Conservation (phyloP, 2,888 invertebrate genomes). For the Tryphoninae sp. region DNA sequence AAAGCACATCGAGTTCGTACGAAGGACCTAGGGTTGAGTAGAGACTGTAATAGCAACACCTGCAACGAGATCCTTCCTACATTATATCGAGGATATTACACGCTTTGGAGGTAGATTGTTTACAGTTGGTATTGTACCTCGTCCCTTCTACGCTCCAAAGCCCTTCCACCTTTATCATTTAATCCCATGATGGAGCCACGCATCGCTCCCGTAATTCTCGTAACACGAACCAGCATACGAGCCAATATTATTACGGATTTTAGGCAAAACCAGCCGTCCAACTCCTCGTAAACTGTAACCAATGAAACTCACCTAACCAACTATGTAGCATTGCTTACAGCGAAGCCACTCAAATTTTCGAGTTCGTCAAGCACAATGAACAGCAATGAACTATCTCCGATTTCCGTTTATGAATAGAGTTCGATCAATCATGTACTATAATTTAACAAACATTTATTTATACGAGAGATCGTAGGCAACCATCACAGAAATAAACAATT, state of each 20-base stretch:
- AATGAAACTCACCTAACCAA: neutral
- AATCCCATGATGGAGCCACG: constrained; percentile 44
- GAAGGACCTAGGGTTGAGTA: neutral
- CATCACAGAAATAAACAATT: too few species aligned
- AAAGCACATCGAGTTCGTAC: constrained; percentile 7
- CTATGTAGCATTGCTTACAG: neutral
- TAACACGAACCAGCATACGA: constrained; percentile 4
- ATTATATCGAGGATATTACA: constrained; percentile 45
- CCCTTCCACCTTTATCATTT: constrained; percentile 26
- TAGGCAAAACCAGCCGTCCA: constrained; percentile 6
- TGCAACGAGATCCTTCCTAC: constrained; percentile 21
- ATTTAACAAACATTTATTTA: too few species aligned
- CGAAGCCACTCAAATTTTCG: neutral
- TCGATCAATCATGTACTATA: too few species aligned
- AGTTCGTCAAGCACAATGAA: neutral
- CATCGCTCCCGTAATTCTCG: constrained; percentile 42
- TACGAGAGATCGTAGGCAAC: too few species aligned
- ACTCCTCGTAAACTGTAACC: neutral
- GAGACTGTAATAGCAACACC: neutral
- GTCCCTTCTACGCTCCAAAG: neutral
- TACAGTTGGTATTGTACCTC: constrained; percentile 29
- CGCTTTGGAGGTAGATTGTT: constrained; percentile 44
- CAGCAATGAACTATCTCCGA: neutral
- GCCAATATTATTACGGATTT: constrained; percentile 49
- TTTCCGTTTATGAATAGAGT: too few species aligned